Evolutionary conservation across 1,140 invertebrate species (phyloP), one percentile per base, ranked within the genome.

Genomic region (Lamellibrachia luymesi): DNA sequence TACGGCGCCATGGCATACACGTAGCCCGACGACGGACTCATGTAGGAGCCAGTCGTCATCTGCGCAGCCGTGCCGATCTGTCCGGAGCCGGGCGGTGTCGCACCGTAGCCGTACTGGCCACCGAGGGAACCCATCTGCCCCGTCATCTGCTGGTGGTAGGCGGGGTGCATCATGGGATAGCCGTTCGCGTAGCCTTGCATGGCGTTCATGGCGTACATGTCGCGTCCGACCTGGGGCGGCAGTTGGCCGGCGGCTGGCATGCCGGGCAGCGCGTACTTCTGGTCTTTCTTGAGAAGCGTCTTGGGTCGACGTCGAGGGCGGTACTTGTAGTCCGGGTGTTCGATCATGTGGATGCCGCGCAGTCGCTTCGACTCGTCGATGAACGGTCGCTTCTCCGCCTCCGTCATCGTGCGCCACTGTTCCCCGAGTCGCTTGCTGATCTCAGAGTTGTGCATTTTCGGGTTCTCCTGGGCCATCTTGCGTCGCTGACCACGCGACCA

Each of bases 391-490:
- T 99, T 99, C 95, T 99, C 99, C 0, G 98, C 97, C 96, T 99
- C 99, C 91, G 98, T 98, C 49, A 99, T 97, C 91, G 99, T 97
- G 96, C 99, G 99, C 99, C 99, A 99, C 96, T 99, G 99, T 56
- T 99, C 98, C 2, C 99, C 99, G 51, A 99, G 97, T 50, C 99
- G 97, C 96, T 99, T 99, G 13, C 98, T 98, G 95, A 99, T 99
- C 97, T 99, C 99, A 0, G 98, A 99, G 95, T 99, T 99, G 96
- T 99, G 99, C 99, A 99, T 99, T 97, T 99, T 99, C 0, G 99
- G 99, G 96, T 99, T 99, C 95, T 99, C 99, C 94, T 99, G 99
- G 0, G 99, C 99, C 99, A 99, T 99, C 97, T 99, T 99, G 94
- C 99, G 97, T 92, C 99, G 97, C 95, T 99, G 99, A 0, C 99